A percentile compares a stretch with the other conserved stretches of the same genome.
Conservation (phyloP, 2,113 vertebrate genomes). For the Silurus meridionalis region DNA sequence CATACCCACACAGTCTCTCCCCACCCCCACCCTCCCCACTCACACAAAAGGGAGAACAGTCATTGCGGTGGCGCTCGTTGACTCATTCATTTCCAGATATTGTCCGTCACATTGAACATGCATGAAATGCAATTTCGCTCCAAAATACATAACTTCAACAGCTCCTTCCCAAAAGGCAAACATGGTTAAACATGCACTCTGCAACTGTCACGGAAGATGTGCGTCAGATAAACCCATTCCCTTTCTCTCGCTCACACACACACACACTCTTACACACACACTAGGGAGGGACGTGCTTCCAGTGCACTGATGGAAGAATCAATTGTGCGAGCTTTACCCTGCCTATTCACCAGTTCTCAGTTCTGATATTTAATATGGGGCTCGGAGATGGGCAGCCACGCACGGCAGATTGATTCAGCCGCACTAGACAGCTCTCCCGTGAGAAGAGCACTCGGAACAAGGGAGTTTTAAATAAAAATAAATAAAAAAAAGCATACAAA, state of each 20-base stretch:
- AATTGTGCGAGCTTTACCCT: conserved; percentile 62
- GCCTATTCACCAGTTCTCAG: conserved; percentile 62
- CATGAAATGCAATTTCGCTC: conserved; percentile 31
- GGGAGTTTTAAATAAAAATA: not conserved
- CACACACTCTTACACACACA: not conserved
- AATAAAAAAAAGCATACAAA: too few relatives aligned
- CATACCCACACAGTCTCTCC: conserved; percentile 17
- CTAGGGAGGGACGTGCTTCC: conserved; percentile 25
- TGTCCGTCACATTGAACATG: conserved; percentile 30
- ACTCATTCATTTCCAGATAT: conserved; percentile 37
- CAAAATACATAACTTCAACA: conserved; percentile 29
- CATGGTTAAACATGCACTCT: conserved; percentile 13
- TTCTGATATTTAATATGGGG: conserved; percentile 70
- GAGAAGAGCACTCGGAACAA: conserved; percentile 32
- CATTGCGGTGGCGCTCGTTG: conserved; percentile 17
- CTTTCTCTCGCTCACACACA: not conserved
- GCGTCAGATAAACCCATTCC: conserved; percentile 38
- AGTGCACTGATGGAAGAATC: conserved; percentile 58
- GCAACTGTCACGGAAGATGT: conserved; percentile 33
- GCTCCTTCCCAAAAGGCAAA: conserved; percentile 25
- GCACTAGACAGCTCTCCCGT: conserved; percentile 33
- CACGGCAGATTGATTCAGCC: conserved; percentile 52
- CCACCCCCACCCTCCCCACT: conserved; percentile 1
- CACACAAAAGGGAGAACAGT: not conserved
- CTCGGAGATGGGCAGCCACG: conserved; percentile 42